These are phyloP conservation scores for Volucella inanis DNA, from an alignment of 2,888 invertebrate species.

Conservation along the genomic window DNA sequence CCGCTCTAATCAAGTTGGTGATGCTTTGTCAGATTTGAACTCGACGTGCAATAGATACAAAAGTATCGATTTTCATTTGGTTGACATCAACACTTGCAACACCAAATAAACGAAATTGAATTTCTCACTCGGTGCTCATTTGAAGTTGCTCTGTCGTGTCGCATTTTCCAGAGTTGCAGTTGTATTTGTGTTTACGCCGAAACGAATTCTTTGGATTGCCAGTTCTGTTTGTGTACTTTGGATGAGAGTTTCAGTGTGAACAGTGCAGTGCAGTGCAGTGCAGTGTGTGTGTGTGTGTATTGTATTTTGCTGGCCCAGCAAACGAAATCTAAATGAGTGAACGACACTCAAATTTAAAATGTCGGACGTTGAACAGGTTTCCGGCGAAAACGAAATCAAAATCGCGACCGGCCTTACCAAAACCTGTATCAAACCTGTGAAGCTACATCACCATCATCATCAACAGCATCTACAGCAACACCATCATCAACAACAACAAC, in stretches of 20 bases:
- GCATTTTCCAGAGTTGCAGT: neutral
- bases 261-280: too few relatives aligned
- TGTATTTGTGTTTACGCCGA: neutral
- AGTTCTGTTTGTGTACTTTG: slow-evolving; percentile 47
- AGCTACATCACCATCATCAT: slow-evolving; percentile 71
- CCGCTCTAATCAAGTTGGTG: slow-evolving; percentile 34
- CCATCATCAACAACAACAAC: slow-evolving; percentile 48
- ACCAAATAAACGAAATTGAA: slow-evolving; percentile 61
- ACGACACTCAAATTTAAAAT: slow-evolving; percentile 80
- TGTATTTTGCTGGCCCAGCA: slow-evolving; percentile 63
- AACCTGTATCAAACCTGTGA: slow-evolving; percentile 69
- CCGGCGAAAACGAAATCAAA: slow-evolving; percentile 78
- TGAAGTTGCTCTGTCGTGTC: neutral
- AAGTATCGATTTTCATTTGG: slow-evolving; percentile 19
- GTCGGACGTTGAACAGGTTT: slow-evolving; percentile 83
- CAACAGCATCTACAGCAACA: slow-evolving; percentile 40
- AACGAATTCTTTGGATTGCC: neutral
- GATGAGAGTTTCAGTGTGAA: slow-evolving; percentile 39
- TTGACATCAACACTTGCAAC: slow-evolving; percentile 10
- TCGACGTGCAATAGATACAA: slow-evolving; percentile 3
- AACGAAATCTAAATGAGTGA: slow-evolving; percentile 76
- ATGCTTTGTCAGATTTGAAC: slow-evolving; percentile 6
- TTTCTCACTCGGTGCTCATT: slow-evolving; percentile 27
- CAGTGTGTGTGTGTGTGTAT: slow-evolving; percentile 23
- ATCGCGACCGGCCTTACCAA: slow-evolving; percentile 76